A percentile compares a stretch with the other conserved stretches of the same genome.
Evolutionary conservation across 2,797 vertebrate genomes (phyloP).

Genomic region (Microctenopoma steveboyesi): DNA sequence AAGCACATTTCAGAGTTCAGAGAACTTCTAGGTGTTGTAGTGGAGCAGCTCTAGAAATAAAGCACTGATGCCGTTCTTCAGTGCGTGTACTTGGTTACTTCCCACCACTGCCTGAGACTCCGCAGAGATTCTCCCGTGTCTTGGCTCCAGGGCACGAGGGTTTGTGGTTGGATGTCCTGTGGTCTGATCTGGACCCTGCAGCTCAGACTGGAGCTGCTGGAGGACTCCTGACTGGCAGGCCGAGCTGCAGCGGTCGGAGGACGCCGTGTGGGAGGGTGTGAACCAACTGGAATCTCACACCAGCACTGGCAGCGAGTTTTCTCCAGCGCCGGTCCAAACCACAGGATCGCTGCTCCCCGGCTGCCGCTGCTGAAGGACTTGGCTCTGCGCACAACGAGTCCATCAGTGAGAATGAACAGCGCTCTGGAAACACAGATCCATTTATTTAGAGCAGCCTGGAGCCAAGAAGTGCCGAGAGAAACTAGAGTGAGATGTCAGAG

Average conservation of each 20-base stretch:
- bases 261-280: slow-evolving; percentile 57
- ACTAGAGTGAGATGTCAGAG: background rate
- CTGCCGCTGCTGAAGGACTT: slow-evolving; percentile 15
- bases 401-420: slow-evolving; percentile 1
- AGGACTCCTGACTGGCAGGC: slow-evolving; percentile 28
- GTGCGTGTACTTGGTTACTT: background rate
- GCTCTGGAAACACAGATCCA: background rate
- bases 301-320: slow-evolving; percentile 30
- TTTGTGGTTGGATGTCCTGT: slow-evolving; percentile 9
- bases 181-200: background rate
- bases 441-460: background rate
- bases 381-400: slow-evolving; percentile 21
- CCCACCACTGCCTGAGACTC: background rate
- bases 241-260: slow-evolving; percentile 2
- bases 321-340: slow-evolving; percentile 50
- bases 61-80: too few species aligned
- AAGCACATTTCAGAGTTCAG: too few species aligned
- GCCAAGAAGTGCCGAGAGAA: background rate
- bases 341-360: slow-evolving; percentile 36
- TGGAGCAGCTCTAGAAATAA: too few species aligned
- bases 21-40: too few species aligned
- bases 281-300: slow-evolving; percentile 66
- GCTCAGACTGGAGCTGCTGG: slow-evolving; percentile 12
- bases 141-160: background rate
- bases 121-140: background rate